Base-by-base conservation (phyloP, 2,113 vertebrate genomes). In the Ammodytes marinus region DNA sequence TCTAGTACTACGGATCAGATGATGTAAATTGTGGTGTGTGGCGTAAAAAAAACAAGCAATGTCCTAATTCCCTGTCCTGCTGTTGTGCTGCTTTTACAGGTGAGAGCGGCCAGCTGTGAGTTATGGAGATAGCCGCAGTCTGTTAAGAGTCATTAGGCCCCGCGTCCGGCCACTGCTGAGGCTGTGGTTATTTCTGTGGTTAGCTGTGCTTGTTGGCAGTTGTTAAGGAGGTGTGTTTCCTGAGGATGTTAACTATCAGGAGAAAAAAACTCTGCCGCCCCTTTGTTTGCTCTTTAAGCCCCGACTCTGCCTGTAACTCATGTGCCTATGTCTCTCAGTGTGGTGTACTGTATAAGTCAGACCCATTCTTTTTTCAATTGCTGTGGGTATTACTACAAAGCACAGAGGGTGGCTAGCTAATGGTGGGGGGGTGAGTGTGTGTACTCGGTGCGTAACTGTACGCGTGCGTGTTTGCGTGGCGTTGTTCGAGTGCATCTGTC, bases 401-500 rank as follows among this genome's bases (percentile, higher is more conserved):
- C 82, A 50, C 42, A 4, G 66, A 88, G 69, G 74, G 81, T 80
- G 82, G 84, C 77, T 79, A 66, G 84, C 77, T 79, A 66, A 88
- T 83, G 84, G 74, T 35, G 66, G 73, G 6, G 55, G 14, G 65
- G 17, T 50, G 47, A 77, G 77, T 61, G 89, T 82, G 82, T 84
- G 81, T 77, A 61, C 71, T 85, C 17, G 49, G 15, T 79, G 84
- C 83, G 84, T 74, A 50, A 58, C 47, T 77, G 65, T 17, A 46
- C 79, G 77, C 77, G 39, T 68, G 70, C 73, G 66, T 81, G 90
- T 91, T 88, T 89, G 90, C 27, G 83, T 72, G 87, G 79, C 55
- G 77, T 86, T 88, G 85, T 89, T 90, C 54, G 80, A 92, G 88
- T 92, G 90, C 91, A 94, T 93, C 92, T 93, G 92, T 94, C 94